phyloP scores from a whole-genome alignment of 2,113 vertebrate species.

The Aptenodytes patagonicus region DNA sequence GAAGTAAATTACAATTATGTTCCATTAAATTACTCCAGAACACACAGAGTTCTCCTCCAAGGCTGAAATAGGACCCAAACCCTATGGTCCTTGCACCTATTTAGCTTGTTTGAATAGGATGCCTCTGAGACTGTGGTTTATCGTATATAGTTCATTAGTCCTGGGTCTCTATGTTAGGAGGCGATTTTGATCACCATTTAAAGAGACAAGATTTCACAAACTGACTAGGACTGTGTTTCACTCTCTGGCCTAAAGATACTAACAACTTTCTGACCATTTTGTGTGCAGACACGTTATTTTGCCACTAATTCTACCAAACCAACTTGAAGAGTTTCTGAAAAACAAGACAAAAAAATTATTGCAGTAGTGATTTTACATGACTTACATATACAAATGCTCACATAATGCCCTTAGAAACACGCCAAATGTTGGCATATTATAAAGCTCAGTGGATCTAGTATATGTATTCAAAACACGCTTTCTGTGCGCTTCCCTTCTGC shows the following conservation, averaged over 20 bases:
- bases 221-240: neutral
- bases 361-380: neutral
- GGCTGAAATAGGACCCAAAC: neutral
- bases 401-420: neutral
- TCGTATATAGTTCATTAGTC: neutral
- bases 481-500: neutral
- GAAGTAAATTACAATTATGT: neutral
- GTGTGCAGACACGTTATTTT: neutral
- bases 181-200: neutral
- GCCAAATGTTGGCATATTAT: neutral
- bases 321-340: neutral
- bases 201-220: neutral
- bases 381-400: neutral
- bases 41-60: neutral
- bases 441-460: neutral
- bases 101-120: neutral
- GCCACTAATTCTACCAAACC: neutral
- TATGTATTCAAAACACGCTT: neutral
- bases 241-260: neutral
- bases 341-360: neutral
- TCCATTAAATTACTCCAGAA: neutral
- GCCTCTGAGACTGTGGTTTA: neutral
- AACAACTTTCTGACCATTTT: neutral
- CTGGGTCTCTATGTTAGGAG: neutral
- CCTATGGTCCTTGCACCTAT: neutral